Evolutionary conservation across 2,113 vertebrate genomes (phyloP), one percentile per base, ranked within the genome.

Genomic region (Daboia siamensis): DNA sequence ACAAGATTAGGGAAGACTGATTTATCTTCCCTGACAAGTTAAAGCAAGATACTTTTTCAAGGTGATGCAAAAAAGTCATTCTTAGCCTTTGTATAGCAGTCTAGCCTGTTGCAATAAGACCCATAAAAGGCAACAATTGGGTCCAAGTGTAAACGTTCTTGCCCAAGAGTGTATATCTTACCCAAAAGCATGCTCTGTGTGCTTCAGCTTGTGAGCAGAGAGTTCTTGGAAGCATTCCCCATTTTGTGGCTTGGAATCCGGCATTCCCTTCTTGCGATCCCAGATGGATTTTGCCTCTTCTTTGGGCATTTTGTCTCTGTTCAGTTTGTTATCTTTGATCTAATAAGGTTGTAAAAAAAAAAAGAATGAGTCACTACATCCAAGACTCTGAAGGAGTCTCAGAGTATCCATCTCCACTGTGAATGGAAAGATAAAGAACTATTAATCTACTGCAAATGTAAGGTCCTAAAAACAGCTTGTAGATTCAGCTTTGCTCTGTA

Each of bases 121-220:
- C 54, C 74, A 80, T 74, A 89, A 55, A 7, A 51, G 17, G 3
- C 74, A 91, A 91, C 74, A 86, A 80, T 64, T 8, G 7, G 29
- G 33, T 2, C 0, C 15, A 9, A 87, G 48, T 21, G 7, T 26
- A 5, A 94, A 54, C 9, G 92, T 44, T 0, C 59, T 69, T n/a
- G 0, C 4, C 55, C 26, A 29, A 0, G 1, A 86, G 57, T 87
- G 57, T 29, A 5, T 88, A 84, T 92, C 96, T 98, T 94, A 99
- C 99, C 99, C 98, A 96, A 97, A 97, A 93, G 97, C 97, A 95
- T 99, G 98, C 97, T 99, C 99, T 0, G 98, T 96, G 94, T 98
- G 98, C 97, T 98, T 98, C 91, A 99, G 98, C 94, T 98, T 99
- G 92, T 98, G 95, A 51, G 97, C 93, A 33, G 96, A 94, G 59